These are phyloP conservation scores for Sarcophaga subvicina DNA, from an alignment of 2,888 invertebrate species.

Conservation along the genomic window DNA sequence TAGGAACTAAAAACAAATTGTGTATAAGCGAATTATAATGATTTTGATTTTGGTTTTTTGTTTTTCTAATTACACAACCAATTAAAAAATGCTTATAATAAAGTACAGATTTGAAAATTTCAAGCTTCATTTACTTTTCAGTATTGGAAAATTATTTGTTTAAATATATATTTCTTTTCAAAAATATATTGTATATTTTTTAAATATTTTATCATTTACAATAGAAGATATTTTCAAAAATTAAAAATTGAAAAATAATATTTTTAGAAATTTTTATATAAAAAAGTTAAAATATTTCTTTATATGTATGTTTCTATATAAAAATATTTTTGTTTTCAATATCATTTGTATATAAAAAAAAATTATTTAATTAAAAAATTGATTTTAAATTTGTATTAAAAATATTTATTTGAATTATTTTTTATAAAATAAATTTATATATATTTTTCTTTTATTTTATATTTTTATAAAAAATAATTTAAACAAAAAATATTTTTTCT, in stretches of 20 bases:
- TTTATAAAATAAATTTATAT: neutral
- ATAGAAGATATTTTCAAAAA: neutral
- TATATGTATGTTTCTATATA: too few species aligned
- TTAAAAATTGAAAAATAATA: neutral
- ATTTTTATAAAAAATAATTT: constrained; percentile 25
- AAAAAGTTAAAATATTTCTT: too few species aligned
- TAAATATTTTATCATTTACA: too few species aligned
- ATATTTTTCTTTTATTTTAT: neutral
- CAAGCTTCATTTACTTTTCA: constrained; percentile 57
- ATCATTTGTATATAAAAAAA: too few species aligned
- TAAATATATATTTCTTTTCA: too few species aligned
- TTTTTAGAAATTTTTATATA: too few species aligned
- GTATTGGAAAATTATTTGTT: constrained; percentile 11
- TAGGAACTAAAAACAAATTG: neutral
- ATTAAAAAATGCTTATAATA: too few species aligned
- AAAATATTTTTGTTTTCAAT: too few species aligned
- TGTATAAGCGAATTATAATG: constrained; percentile 28
- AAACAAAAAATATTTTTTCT: neutral
- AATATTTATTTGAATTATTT: neutral
- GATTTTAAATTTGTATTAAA: constrained; percentile 14
- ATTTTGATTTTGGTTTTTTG: neutral
- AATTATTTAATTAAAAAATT: too few species aligned
- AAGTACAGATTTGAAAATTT: constrained; percentile 31
- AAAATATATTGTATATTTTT: too few species aligned
- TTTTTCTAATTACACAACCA: too few species aligned